Conservation (phyloP, 2,888 invertebrate species). For the Cantharis nigra region DNA sequence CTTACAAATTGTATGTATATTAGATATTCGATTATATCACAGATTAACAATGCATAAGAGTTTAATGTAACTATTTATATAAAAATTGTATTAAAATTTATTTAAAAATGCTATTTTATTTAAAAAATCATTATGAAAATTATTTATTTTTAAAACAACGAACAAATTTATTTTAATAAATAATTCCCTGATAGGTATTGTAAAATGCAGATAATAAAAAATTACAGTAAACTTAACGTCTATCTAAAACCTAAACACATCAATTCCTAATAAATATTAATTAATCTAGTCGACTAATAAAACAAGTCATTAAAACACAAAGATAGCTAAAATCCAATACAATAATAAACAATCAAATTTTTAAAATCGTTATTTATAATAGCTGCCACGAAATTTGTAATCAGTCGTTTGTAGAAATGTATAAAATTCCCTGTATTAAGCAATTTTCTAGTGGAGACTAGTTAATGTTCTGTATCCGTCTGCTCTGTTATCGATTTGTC, state of each 20-base stretch:
- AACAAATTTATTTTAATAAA: background rate
- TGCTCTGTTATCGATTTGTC: slow-evolving; percentile 49
- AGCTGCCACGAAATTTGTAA: slow-evolving; percentile 23
- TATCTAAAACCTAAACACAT: slow-evolving; percentile 15
- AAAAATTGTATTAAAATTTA: slow-evolving; percentile 4
- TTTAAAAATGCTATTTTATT: slow-evolving; percentile 6
- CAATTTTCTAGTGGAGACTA: background rate
- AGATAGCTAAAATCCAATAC: slow-evolving; percentile 3
- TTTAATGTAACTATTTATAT: slow-evolving; percentile 17
- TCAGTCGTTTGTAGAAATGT: slow-evolving; percentile 25
- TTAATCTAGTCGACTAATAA: slow-evolving; percentile 16
- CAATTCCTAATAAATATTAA: slow-evolving; percentile 21
- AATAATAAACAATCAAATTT: slow-evolving; percentile 15
- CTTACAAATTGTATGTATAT: slow-evolving; percentile 4
- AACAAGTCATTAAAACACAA: slow-evolving; percentile 13
- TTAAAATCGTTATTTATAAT: slow-evolving; percentile 12
- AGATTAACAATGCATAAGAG: slow-evolving; percentile 37
- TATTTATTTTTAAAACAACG: background rate
- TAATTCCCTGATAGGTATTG: slow-evolving; percentile 20
- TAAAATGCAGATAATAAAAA: slow-evolving; percentile 17
- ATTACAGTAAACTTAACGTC: slow-evolving; percentile 7
- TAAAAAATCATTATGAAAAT: slow-evolving; percentile 6
- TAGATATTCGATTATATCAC: slow-evolving; percentile 44
- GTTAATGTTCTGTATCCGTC: background rate
- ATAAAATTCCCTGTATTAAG: slow-evolving; percentile 15